A percentile compares a stretch with the other conserved stretches of the same genome.
Evolutionary conservation across 2,888 invertebrate species (phyloP).

Genomic region (Pristionchus maxplancki): DNA sequence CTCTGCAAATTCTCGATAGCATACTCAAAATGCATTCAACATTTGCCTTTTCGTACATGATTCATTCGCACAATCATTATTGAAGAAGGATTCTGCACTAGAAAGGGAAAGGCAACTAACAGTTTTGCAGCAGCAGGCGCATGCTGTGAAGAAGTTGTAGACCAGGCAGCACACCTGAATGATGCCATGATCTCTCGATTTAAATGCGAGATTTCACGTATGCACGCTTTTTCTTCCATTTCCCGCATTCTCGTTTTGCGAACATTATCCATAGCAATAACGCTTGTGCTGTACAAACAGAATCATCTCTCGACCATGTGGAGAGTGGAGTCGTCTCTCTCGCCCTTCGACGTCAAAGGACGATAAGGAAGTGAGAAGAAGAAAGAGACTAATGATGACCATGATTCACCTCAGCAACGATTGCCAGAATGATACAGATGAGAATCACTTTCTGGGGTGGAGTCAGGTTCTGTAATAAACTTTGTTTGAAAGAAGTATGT

Average conservation of each 20-base stretch:
- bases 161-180: not conserved
- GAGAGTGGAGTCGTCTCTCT: not conserved
- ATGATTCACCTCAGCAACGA: slow-evolving; percentile 12
- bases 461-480: not conserved
- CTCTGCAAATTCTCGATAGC: not conserved
- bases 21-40: not conserved
- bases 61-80: not conserved
- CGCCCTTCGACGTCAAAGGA: not conserved
- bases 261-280: not conserved
- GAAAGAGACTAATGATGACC: not conserved
- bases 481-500: not conserved
- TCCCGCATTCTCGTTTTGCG: not conserved
- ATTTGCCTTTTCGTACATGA: not conserved
- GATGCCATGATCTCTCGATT: too few relatives aligned
- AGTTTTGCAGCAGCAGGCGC: slow-evolving; percentile 23
- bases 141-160: slow-evolving; percentile 34
- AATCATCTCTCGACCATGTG: not conserved
- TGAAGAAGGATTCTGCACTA: not conserved
- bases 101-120: not conserved
- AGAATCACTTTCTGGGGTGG: not conserved
- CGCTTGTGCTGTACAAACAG: not conserved
- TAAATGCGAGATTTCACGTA: not conserved
- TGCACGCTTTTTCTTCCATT: not conserved
- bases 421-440: slow-evolving; percentile 16
- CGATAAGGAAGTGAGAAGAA: not conserved